A percentile compares a stretch with the other conserved stretches of the same genome.
Evolutionary conservation across 1,140 invertebrate species (phyloP).

Genomic region (Drosophila ananassae): DNA sequence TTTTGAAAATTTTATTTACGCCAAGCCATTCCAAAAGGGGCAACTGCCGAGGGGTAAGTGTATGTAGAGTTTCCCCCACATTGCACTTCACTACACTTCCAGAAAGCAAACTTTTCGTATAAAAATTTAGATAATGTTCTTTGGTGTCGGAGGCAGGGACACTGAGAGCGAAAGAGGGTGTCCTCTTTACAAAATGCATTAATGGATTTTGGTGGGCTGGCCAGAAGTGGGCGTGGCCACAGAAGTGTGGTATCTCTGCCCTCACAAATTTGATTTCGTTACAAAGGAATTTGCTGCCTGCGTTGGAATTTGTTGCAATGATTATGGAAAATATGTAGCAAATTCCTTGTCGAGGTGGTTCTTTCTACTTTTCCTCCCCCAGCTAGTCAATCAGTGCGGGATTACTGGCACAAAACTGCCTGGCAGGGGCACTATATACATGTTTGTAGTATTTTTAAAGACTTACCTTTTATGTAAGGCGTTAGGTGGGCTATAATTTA

Average conservation of each 20-base stretch:
- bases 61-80: constrained; percentile 54
- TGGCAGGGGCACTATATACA: background rate
- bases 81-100: constrained; percentile 69
- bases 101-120: constrained; percentile 69
- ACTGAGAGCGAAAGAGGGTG: background rate
- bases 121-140: constrained; percentile 77
- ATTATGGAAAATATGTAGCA: constrained; percentile 28
- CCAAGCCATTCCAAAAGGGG: background rate
- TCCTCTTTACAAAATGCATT: constrained; percentile 40
- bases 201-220: constrained; percentile 36
- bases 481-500: background rate
- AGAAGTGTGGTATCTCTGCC: background rate
- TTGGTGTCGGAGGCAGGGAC: background rate
- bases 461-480: background rate
- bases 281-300: constrained; percentile 37
- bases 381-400: constrained; percentile 6
- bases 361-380: background rate
- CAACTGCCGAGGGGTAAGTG: background rate
- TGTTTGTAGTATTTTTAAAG: background rate
- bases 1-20: background rate
- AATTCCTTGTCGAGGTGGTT: background rate
- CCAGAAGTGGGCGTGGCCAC: constrained; percentile 54
- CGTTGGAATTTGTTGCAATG: constrained; percentile 10
- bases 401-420: background rate
- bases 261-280: constrained; percentile 40